A percentile compares a stretch with the other conserved stretches of the same genome.
These are phyloP conservation scores for Pitta sordida DNA, from an alignment of 2,113 vertebrate genomes.

Conservation along the genomic window DNA sequence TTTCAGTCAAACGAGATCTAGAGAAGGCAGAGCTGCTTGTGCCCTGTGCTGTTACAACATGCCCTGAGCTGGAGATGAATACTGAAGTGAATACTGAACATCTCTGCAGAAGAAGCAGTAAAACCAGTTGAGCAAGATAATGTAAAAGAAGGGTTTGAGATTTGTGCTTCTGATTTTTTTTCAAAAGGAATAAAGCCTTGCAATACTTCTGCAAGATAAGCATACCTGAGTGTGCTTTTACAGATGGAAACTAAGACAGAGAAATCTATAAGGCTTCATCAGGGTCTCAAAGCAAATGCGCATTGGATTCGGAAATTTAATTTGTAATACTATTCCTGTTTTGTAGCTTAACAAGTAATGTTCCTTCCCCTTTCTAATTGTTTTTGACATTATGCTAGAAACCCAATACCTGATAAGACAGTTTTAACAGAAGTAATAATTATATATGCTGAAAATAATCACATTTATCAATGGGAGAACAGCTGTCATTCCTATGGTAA, in stretches of 20 bases:
- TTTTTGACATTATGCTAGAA: background rate
- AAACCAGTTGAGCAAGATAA: constrained; percentile 20
- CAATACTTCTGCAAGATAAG: background rate
- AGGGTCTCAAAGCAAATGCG: background rate
- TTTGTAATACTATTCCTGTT: background rate
- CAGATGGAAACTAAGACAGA: background rate
- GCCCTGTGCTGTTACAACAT: background rate
- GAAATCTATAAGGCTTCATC: background rate
- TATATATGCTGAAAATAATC: background rate
- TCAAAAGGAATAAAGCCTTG: background rate
- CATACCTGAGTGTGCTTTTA: background rate
- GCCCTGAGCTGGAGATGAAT: background rate
- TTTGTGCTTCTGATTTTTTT: background rate
- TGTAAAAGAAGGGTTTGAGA: background rate
- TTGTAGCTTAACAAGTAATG: background rate
- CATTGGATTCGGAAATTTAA: background rate
- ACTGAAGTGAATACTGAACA: background rate
- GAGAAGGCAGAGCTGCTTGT: background rate
- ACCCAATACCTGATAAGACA: background rate
- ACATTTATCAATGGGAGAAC: background rate
- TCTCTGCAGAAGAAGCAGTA: constrained; percentile 2
- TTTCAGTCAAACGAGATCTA: background rate
- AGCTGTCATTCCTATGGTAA: background rate
- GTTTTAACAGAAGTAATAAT: background rate
- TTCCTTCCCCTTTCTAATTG: background rate